Evolutionary conservation across 2,113 vertebrate species (phyloP).

Genomic region (Scolopax mira): DNA sequence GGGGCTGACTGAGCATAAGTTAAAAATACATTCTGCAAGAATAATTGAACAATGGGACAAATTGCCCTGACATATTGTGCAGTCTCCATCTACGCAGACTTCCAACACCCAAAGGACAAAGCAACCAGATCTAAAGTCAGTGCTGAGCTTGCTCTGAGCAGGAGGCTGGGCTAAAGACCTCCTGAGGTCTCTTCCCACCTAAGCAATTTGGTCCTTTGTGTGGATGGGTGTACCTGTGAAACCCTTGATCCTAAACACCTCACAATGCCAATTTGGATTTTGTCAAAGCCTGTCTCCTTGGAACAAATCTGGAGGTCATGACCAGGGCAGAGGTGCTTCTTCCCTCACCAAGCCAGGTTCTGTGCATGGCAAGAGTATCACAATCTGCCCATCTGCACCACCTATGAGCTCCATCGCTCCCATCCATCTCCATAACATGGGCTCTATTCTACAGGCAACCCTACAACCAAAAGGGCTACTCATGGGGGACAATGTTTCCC

Average conservation of each 20-base stretch:
- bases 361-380: background rate
- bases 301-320: background rate
- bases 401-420: background rate
- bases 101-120: background rate
- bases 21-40: background rate
- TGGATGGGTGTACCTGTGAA: background rate
- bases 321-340: background rate
- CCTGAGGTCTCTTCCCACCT: background rate
- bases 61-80: background rate
- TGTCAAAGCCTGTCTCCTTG: rapidly evolving
- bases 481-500: background rate
- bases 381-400: background rate
- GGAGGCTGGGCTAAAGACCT: background rate
- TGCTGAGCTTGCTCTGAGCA: background rate
- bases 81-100: background rate
- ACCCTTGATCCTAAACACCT: background rate
- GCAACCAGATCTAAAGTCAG: background rate
- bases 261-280: background rate
- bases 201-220: background rate
- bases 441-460: background rate
- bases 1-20: background rate
- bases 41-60: background rate
- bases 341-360: background rate
- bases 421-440: background rate
- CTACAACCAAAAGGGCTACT: background rate